These are phyloP conservation scores for Alosa sapidissima DNA, from an alignment of 2,797 vertebrate species.

Conservation along the genomic window DNA sequence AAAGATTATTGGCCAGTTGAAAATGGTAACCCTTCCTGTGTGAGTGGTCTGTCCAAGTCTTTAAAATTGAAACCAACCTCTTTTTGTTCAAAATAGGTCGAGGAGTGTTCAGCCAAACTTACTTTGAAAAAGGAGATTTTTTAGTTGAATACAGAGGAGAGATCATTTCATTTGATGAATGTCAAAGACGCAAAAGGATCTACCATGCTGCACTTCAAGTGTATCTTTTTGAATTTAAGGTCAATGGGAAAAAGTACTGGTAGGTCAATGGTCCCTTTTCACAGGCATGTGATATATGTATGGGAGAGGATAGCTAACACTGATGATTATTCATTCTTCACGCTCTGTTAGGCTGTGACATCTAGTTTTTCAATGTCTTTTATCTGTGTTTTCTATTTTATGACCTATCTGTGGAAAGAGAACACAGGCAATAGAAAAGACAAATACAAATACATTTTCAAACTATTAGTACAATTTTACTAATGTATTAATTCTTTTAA, in stretches of 20 bases:
- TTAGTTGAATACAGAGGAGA: slow-evolving; percentile 37
- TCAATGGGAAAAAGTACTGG: slow-evolving; percentile 28
- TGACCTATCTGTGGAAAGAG: no score
- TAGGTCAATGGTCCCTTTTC: slow-evolving; percentile 26
- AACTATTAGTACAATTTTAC: no score
- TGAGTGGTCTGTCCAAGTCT: no score
- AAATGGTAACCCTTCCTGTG: no score
- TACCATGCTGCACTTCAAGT: slow-evolving; percentile 31
- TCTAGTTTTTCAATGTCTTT: no score
- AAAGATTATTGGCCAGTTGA: no score
- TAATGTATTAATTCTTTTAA: no score
- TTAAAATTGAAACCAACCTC: no score
- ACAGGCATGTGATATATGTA: neutral
- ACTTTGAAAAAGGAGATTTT: neutral
- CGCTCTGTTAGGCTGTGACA: neutral
- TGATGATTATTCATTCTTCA: neutral
- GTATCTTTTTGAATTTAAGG: slow-evolving; percentile 37
- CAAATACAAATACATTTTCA: no score
- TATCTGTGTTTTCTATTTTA: no score
- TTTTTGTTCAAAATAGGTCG: neutral
- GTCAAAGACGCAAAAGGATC: slow-evolving; percentile 21
- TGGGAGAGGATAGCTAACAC: neutral
- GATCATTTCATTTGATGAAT: slow-evolving; percentile 36
- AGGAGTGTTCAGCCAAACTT: no score
- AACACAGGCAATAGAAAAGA: no score